phyloP scores from a whole-genome alignment of 2,888 invertebrate species.

The Mystacides longicornis region DNA sequence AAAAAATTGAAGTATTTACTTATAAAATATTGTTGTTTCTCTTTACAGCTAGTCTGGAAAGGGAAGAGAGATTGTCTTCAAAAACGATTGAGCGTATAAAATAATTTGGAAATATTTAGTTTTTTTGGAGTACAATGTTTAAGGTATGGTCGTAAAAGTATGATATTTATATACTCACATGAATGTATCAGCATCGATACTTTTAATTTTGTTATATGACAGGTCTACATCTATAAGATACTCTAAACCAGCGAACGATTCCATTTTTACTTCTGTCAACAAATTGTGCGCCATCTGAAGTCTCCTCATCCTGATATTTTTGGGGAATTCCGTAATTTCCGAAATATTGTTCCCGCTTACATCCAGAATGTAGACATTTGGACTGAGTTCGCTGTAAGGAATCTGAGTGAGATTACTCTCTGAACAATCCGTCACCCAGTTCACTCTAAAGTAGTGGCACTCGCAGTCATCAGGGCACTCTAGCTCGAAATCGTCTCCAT shows the following conservation, averaged over 20 bases:
- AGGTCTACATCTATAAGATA: slow-evolving; percentile 65
- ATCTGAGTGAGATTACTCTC: slow-evolving; percentile 64
- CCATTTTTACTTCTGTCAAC: slow-evolving; percentile 51
- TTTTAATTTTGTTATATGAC: slow-evolving; percentile 57
- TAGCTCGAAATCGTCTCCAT: slow-evolving; percentile 57
- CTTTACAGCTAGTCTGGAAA: too few species aligned
- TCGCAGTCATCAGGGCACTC: slow-evolving; percentile 69
- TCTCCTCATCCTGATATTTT: slow-evolving; percentile 61
- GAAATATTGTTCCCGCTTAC: slow-evolving; percentile 62
- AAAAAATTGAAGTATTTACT: slow-evolving; percentile 11
- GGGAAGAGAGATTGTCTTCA: too few species aligned
- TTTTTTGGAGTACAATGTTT: too few species aligned
- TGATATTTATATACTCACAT: slow-evolving; percentile 43
- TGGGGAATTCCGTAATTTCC: slow-evolving; percentile 52
- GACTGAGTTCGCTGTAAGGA: slow-evolving; percentile 60
- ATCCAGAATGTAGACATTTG: slow-evolving; percentile 63
- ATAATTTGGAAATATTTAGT: too few species aligned
- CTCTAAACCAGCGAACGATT: slow-evolving; percentile 56
- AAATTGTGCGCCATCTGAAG: slow-evolving; percentile 62
- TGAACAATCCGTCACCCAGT: slow-evolving; percentile 72
- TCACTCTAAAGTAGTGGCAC: slow-evolving; percentile 67
- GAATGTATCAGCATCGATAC: slow-evolving; percentile 58
- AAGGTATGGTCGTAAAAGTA: too few species aligned
- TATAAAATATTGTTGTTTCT: too few species aligned
- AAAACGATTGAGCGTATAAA: too few species aligned